phyloP scores from a whole-genome alignment of 2,797 vertebrate species.

The Echeneis naucrates region DNA sequence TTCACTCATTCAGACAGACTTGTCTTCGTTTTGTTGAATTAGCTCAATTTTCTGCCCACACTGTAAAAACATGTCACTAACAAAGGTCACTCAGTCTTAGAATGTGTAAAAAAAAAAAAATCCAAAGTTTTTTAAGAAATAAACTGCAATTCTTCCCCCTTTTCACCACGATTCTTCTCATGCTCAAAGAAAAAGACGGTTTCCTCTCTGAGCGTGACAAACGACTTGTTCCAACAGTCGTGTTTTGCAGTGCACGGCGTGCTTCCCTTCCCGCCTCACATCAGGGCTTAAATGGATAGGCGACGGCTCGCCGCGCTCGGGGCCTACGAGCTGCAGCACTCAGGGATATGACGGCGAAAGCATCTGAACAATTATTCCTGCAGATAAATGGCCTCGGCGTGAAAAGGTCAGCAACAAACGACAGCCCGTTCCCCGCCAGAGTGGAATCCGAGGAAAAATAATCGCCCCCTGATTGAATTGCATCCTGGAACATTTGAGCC shows the following conservation, averaged over 20 bases:
- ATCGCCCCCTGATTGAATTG: slow-evolving; percentile 83
- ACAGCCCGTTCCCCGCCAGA: slow-evolving; percentile 75
- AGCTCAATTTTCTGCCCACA: not conserved
- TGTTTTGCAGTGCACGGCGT: not conserved
- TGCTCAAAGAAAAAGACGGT: not conserved
- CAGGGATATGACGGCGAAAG: slow-evolving; percentile 80
- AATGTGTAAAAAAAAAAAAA: not conserved
- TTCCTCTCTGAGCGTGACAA: not conserved
- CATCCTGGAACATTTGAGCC: slow-evolving; percentile 76
- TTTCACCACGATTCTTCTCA: not conserved
- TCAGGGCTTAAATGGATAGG: slow-evolving; percentile 73
- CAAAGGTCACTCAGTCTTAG: not conserved
- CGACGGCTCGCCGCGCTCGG: slow-evolving; percentile 46
- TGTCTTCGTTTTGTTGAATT: not conserved
- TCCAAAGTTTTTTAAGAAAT: not conserved
- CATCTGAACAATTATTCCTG: slow-evolving; percentile 74
- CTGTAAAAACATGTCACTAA: not conserved
- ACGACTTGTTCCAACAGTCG: not conserved
- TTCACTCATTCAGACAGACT: not conserved
- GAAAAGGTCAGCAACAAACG: slow-evolving; percentile 77
- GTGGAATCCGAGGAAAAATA: slow-evolving; percentile 78
- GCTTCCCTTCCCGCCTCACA: not conserved
- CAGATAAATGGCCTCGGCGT: slow-evolving; percentile 71
- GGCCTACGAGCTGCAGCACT: slow-evolving; percentile 67
- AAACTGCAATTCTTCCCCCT: not conserved